Evolutionary conservation across 2,888 invertebrate species (phyloP), one percentile per base, ranked within the genome.

Genomic region (Mamestra brassicae): DNA sequence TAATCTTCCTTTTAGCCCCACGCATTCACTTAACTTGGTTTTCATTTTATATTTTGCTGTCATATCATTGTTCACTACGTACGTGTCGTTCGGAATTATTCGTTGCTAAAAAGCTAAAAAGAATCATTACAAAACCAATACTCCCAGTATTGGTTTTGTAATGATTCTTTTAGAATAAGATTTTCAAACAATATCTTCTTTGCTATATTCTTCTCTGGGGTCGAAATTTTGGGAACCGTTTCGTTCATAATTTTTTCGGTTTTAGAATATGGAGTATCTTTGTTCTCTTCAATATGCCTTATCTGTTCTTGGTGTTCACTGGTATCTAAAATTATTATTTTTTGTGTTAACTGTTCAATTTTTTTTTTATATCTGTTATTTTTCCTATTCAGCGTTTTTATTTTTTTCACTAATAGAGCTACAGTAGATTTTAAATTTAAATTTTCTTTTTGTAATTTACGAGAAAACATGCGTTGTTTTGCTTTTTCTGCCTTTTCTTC

Each of bases 371-470:
- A 54, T 54, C n/a, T 54, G n/a, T 54, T 57, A 13, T 57, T 57
- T 57, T 57, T 57, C 57, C 57, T 57, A 11, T 34, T 64, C 47
- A 64, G 15, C 50, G 45, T 64, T 11, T 57, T 57, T 67, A 54
- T 38, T 67, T 67, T 67, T 54, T 55, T 67, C 38, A 42, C 10
- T 57, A 42, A 67, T 38, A 67, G 54, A 55, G 52, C 67, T 45
- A 55, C 38, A 36, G 54, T 55, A 42, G 45, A 54, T 55, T 67
- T 67, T 67, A 67, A 54, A 54, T 54, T 67, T n/a, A 42, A 54
- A 54, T 54, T 67, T 54, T 67, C 57, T 45, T 45, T 57, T 42
- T 52, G 54, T 42, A 45, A 67, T 57, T 57, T 57, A 34, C 34
- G 50, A 64, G 52, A 65, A 52, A 34, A 52, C 52, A 50, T 36